These are phyloP conservation scores for Neuroterus valhalla DNA, from an alignment of 1,140 invertebrate species.

Conservation along the genomic window DNA sequence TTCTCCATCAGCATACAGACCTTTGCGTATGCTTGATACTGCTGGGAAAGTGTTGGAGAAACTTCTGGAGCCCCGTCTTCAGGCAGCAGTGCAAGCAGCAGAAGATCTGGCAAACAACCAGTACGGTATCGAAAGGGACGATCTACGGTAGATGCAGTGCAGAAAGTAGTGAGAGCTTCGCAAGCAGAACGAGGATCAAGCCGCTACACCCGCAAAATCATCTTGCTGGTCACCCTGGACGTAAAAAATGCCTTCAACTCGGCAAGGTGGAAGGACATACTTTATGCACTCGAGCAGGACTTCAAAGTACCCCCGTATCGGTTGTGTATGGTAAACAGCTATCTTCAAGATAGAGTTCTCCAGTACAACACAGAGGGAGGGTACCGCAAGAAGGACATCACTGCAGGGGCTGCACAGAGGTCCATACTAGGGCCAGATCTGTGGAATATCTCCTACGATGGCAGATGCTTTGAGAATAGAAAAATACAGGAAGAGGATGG, in stretches of 20 bases:
- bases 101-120: conserved; percentile 54
- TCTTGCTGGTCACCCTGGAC: no score
- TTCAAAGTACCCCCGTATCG: conserved; percentile 41
- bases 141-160: conserved; percentile 63
- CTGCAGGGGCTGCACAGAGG: no score
- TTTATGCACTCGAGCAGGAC: background rate
- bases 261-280: background rate
- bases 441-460: conserved; percentile 62
- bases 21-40: conserved; percentile 58
- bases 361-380: conserved; percentile 38
- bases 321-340: conserved; percentile 40
- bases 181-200: background rate
- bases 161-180: conserved; percentile 29
- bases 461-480: background rate
- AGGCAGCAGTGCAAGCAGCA: conserved; percentile 37
- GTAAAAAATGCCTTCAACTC: no score
- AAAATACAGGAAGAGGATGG: conserved; percentile 26
- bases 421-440: conserved; percentile 58
- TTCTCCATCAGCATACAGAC: no score
- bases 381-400: no score
- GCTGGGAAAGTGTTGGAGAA: conserved; percentile 65
- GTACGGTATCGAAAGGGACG: conserved; percentile 52
- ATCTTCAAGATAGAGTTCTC: conserved; percentile 37
- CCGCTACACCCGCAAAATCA: conserved; percentile 15
- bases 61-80: conserved; percentile 50